Base-by-base conservation (phyloP, 2,797 vertebrate species). In the Potorous gilbertii region DNA sequence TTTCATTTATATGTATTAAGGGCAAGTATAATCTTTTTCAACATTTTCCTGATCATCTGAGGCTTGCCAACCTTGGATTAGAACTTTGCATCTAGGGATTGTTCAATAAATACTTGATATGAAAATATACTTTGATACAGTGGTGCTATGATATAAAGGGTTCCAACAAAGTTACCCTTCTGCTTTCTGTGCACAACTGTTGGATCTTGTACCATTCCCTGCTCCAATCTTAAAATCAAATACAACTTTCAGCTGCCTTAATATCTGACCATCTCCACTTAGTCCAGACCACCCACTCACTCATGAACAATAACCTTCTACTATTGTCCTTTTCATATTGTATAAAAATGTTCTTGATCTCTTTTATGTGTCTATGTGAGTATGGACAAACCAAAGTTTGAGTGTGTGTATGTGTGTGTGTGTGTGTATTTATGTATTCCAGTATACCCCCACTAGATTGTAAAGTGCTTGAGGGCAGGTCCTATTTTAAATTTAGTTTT, bases 361-460 rank as follows among this genome's bases (percentile, higher is more conserved):
- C 18, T 13, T 55, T 52, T 87, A 10, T 50, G n/a, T 11, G 24
- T 21, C 54, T 28, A 28, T 24, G 52, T 55, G n/a, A 1, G 1
- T 52, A 5, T 18, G 0, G 52, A 52, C 52, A 52, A 10, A 46
- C 1, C 74, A 81, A 74, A 74, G 66, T 24, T 1, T 46, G 16
- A 1, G 5, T 54, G 16, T 81, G 34, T 40, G 31, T 16, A 31
- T 8, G 28, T 21, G 2, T 24, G n/a, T 4, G 5, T 52, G 16
- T 87, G n/a, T 31, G 18, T 16, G 34, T 8, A 18, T 16, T 28
- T 3, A 0, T 24, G 14, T 0, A 13, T 0, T 54, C 31, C 21
- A 46, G 40, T 46, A 81, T 11, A 81, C 40, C 8, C 18, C 74
- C 40, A 11, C 9, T 81, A 46, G 4, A 46, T 46, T 81, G 2